These are phyloP conservation scores for Zootoca vivipara DNA, from an alignment of 2,113 vertebrate species.

Conservation along the genomic window DNA sequence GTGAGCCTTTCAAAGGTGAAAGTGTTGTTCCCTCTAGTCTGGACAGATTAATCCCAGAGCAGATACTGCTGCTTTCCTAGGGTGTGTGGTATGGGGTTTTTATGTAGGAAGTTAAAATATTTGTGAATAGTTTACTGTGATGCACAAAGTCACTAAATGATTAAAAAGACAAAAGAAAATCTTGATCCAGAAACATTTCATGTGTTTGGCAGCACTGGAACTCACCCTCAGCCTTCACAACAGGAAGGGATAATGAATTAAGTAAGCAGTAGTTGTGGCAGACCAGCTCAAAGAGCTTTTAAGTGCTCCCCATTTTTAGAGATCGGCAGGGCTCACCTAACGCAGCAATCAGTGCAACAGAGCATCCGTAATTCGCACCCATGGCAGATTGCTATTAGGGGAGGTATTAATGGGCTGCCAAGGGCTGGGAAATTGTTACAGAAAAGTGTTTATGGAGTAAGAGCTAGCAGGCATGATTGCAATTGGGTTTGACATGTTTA, in stretches of 20 bases:
- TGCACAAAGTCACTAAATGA: neutral
- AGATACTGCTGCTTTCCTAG: neutral
- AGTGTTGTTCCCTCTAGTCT: neutral
- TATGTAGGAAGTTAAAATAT: neutral
- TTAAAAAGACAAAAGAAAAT: neutral
- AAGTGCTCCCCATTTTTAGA: conserved; percentile 19
- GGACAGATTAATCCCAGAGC: neutral
- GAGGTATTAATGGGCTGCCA: conserved; percentile 79
- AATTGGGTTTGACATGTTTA: conserved; percentile 86
- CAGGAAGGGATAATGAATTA: neutral
- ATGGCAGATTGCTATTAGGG: conserved; percentile 78
- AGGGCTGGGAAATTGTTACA: conserved; percentile 71
- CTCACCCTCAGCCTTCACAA: neutral
- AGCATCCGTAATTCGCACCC: conserved; percentile 74
- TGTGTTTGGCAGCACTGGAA: neutral
- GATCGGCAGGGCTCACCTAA: conserved; percentile 78
- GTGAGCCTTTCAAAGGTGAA: neutral
- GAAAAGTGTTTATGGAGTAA: conserved; percentile 73
- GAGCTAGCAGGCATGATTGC: conserved; percentile 80
- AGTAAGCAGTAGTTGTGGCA: conserved; percentile 81
- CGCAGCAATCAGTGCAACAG: conserved; percentile 77
- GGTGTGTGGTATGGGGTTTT: no score
- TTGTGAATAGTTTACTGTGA: neutral
- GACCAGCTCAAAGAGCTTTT: conserved; percentile 72
- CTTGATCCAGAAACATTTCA: neutral